Conservation (phyloP, 2,888 invertebrate genomes). For the Agrypnus murinus region DNA sequence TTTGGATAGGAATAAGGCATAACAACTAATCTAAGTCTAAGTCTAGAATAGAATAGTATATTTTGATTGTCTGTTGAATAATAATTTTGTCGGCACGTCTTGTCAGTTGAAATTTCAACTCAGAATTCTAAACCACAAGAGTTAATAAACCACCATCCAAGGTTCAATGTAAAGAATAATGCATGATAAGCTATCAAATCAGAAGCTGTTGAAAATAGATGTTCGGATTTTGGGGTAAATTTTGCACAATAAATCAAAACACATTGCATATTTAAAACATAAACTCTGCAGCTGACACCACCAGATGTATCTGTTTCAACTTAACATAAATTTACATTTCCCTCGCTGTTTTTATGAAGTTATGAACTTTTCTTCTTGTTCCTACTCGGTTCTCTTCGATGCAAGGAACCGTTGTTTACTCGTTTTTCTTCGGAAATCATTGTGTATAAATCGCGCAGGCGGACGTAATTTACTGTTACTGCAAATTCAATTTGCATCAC, state of each 20-base stretch:
- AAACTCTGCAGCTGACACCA: conserved; percentile 43
- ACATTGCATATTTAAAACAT: conserved; percentile 44
- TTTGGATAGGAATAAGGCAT: too few relatives aligned
- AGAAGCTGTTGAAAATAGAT: too few relatives aligned
- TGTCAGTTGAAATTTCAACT: too few relatives aligned
- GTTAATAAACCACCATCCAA: too few relatives aligned
- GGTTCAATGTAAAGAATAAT: too few relatives aligned
- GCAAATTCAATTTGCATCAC: conserved; percentile 32
- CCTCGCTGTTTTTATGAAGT: conserved; percentile 43
- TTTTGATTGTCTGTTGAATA: too few relatives aligned
- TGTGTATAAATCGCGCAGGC: conserved; percentile 28
- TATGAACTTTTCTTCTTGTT: conserved; percentile 43
- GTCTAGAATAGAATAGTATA: too few relatives aligned
- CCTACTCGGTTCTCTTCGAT: conserved; percentile 29
- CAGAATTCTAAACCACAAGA: too few relatives aligned
- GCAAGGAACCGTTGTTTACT: conserved; percentile 31
- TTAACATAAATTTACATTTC: conserved; percentile 49
- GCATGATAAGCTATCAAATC: too few relatives aligned
- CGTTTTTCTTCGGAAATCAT: conserved; percentile 25
- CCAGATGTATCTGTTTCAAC: conserved; percentile 48
- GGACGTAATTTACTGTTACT: conserved; percentile 37
- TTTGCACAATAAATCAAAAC: conserved; percentile 37
- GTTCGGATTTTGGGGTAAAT: neutral
- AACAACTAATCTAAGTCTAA: too few relatives aligned
- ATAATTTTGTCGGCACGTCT: too few relatives aligned